Conservation (phyloP, 2,797 vertebrate genomes). For the Antennarius maculatus region DNA sequence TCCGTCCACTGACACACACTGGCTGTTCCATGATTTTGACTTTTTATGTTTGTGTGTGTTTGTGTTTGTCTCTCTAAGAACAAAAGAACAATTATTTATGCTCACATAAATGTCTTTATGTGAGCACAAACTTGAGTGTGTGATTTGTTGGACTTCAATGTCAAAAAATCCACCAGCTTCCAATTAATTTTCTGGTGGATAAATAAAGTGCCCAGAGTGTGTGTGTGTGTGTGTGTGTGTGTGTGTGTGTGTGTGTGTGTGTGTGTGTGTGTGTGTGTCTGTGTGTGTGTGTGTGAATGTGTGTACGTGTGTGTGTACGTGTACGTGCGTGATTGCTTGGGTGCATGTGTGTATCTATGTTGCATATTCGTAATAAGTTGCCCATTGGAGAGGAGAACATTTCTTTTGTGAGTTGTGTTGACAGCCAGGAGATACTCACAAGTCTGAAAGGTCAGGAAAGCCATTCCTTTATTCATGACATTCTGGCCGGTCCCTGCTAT, state of each 20-base stretch:
- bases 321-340: conserved; percentile 6
- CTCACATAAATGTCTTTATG: neutral
- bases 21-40: conserved; percentile 18
- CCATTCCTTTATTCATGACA: conserved; percentile 57
- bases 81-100: neutral
- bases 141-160: conserved; percentile 24
- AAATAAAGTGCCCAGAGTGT: conserved; percentile 5
- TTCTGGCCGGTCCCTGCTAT: conserved; percentile 19
- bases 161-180: conserved; percentile 31
- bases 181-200: conserved; percentile 37
- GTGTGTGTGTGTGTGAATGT: too few species aligned
- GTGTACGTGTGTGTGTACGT: conserved; percentile 1
- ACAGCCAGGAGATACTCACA: conserved; percentile 31
- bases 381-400: conserved; percentile 23
- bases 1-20: conserved; percentile 52
- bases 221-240: neutral
- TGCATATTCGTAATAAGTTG: conserved; percentile 35
- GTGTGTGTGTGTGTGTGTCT: too few species aligned
- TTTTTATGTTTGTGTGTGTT: neutral
- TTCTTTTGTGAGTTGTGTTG: conserved; percentile 31
- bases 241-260: too few species aligned
- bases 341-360: conserved; percentile 23
- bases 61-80: conserved; percentile 4
- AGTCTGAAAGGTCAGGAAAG: conserved; percentile 45
- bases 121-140: conserved; percentile 4